Conservation (phyloP, 2,797 vertebrate species). For the Botia kubotai region DNA sequence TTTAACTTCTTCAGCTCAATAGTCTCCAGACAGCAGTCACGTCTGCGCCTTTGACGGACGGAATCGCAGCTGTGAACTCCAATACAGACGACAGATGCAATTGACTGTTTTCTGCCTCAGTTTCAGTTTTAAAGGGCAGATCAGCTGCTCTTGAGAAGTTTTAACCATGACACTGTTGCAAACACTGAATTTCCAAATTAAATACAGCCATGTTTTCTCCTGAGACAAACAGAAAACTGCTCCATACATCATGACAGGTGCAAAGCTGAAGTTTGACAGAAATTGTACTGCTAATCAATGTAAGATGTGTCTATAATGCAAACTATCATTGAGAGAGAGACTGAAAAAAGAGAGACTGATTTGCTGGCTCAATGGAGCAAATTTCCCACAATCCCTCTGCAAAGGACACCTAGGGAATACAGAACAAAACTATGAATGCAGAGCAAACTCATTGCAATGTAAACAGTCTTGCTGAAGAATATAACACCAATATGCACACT, state of each 20-base stretch:
- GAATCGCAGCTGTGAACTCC: slow-evolving; percentile 18
- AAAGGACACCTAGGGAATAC: slow-evolving; percentile 20
- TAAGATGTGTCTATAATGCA: neutral
- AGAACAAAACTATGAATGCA: neutral
- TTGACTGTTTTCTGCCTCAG: slow-evolving; percentile 20
- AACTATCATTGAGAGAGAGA: slow-evolving; percentile 7
- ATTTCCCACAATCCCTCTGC: slow-evolving; percentile 46
- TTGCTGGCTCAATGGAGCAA: slow-evolving; percentile 57
- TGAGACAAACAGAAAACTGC: neutral
- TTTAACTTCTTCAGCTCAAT: slow-evolving; percentile 34
- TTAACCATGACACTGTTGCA: slow-evolving; percentile 1
- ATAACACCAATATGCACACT: neutral
- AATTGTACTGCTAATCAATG: slow-evolving; percentile 8
- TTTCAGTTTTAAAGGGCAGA: slow-evolving; percentile 31
- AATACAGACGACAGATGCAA: slow-evolving; percentile 18
- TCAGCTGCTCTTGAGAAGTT: neutral
- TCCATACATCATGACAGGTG: neutral
- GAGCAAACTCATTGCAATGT: neutral
- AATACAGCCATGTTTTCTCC: neutral
- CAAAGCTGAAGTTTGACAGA: neutral
- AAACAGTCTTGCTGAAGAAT: slow-evolving; percentile 10
- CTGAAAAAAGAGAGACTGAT: slow-evolving; percentile 44
- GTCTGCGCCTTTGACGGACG: slow-evolving; percentile 20
- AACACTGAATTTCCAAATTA: slow-evolving; percentile 15
- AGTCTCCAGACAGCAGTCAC: slow-evolving; percentile 27